Conservation (phyloP, 2,797 vertebrate genomes). For the Enteromius fasciolatus region DNA sequence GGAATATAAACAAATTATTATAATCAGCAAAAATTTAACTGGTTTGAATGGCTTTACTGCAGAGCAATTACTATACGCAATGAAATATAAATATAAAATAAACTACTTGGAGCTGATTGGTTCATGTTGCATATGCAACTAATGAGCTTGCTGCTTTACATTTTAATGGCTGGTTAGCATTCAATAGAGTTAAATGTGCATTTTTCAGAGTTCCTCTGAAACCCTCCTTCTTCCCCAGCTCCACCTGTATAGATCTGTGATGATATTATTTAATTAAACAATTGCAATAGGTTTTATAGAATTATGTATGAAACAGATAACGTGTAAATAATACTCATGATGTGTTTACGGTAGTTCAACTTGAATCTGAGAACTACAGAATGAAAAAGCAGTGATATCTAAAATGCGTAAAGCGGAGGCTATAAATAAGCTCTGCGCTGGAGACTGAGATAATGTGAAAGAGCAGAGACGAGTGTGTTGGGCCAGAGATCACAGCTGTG, state of each 20-base stretch:
- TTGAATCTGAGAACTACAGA: background rate
- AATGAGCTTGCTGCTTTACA: background rate
- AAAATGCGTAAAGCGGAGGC: background rate
- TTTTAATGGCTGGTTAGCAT: background rate
- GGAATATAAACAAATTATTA: no score
- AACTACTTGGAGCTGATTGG: background rate
- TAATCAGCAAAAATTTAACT: no score
- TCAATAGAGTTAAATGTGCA: background rate
- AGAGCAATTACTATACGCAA: no score
- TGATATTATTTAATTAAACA: background rate
- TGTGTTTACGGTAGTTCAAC: background rate
- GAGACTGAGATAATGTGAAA: conserved; percentile 23
- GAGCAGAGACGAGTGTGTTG: conserved; percentile 13
- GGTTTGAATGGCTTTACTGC: no score
- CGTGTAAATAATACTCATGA: background rate
- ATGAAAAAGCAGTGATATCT: background rate
- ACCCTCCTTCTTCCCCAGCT: background rate
- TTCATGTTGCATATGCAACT: background rate
- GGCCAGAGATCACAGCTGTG: conserved; percentile 8
- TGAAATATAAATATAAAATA: no score
- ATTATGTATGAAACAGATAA: background rate
- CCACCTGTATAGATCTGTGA: background rate
- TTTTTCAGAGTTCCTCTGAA: background rate
- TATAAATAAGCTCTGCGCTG: background rate
- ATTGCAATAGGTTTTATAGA: background rate